Conservation (phyloP, 1,140 invertebrate species). For the Monochamus saltuarius region DNA sequence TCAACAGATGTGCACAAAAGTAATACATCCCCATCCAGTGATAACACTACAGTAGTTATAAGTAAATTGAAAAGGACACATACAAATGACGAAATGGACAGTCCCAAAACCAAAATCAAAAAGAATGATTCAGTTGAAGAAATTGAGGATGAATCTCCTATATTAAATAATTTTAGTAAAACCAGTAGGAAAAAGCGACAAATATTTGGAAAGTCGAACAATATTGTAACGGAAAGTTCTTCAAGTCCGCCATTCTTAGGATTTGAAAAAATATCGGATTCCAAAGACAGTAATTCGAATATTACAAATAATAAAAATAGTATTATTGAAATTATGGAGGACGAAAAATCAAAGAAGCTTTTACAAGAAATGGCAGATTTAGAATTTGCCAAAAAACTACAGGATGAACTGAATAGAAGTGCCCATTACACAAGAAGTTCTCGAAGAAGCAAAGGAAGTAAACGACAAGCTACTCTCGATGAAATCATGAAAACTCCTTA, state of each 20-base stretch:
- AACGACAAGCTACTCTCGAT: conserved; percentile 31
- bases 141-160: not conserved
- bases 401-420: conserved; percentile 32
- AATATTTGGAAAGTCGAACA: not conserved
- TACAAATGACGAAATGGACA: not conserved
- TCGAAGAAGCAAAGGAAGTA: conserved; percentile 20
- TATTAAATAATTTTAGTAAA: not conserved
- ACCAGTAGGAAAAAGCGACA: not conserved
- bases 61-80: not conserved
- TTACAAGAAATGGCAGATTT: conserved; percentile 40
- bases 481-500: conserved; percentile 25
- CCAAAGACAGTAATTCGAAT: not conserved
- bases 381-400: conserved; percentile 38
- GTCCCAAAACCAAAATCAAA: not conserved
- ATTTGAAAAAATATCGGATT: conserved; percentile 11
- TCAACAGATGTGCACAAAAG: not conserved
- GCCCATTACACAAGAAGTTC: conserved; percentile 12
- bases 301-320: not conserved
- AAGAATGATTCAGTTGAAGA: not conserved
- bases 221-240: not conserved
- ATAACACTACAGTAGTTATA: not conserved
- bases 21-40: too few species aligned
- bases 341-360: conserved; percentile 17
- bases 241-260: conserved; percentile 17
- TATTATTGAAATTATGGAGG: not conserved